A percentile compares a stretch with the other conserved stretches of the same genome.
Conservation (phyloP, 2,888 invertebrate genomes). For the Orthonychiurus folsomi region DNA sequence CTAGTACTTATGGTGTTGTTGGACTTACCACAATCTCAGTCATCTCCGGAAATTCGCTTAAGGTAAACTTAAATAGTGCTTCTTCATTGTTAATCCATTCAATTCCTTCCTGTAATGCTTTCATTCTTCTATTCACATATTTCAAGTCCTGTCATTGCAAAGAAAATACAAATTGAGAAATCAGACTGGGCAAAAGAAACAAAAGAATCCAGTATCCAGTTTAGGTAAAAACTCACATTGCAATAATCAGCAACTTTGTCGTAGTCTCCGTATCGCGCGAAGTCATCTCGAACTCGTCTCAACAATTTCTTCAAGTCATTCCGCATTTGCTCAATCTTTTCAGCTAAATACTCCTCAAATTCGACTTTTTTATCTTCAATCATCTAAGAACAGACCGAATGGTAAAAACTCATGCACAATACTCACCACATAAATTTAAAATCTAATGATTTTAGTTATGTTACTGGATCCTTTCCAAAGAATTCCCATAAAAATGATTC, state of each 20-base stretch:
- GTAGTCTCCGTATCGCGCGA: conserved; percentile 76
- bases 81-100: conserved; percentile 87
- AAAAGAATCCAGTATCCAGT: background rate
- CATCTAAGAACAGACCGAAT: conserved; percentile 44
- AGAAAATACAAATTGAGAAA: no score
- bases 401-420: background rate
- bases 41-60: conserved; percentile 65
- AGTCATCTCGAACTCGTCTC: conserved; percentile 58
- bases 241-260: conserved; percentile 66
- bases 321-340: conserved; percentile 60
- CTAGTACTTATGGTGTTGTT: background rate
- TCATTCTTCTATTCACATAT: conserved; percentile 63
- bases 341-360: conserved; percentile 69
- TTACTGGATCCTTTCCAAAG: conserved; percentile 35
- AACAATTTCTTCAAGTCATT: conserved; percentile 61
- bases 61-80: conserved; percentile 69
- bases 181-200: conserved; percentile 43
- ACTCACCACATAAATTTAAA: no score
- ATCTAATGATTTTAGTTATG: background rate
- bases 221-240: conserved; percentile 33
- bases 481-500: conserved; percentile 35
- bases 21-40: conserved; percentile 58
- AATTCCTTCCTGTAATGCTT: conserved; percentile 64
- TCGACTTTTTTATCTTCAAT: conserved; percentile 74
- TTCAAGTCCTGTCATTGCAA: no score